Evolutionary conservation across 2,113 vertebrate species (phyloP).

Genomic region (Alligator mississippiensis): DNA sequence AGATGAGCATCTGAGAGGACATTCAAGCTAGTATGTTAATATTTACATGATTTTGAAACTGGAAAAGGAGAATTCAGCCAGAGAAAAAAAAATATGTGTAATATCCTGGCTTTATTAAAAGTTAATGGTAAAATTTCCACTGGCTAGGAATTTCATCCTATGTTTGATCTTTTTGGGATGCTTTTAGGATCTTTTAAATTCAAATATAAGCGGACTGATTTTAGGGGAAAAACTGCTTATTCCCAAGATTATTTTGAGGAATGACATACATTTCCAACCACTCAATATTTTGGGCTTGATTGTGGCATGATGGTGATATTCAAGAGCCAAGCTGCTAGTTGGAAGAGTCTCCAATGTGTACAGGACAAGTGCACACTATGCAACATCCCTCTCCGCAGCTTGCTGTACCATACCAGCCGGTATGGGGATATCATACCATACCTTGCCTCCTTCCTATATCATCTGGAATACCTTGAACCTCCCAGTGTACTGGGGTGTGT

Average conservation of each 20-base stretch:
- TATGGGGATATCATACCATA: background rate
- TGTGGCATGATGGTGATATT: background rate
- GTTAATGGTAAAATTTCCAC: background rate
- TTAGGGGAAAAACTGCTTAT: background rate
- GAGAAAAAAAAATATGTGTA: background rate
- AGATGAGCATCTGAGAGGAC: background rate
- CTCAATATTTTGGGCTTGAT: background rate
- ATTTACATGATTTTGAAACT: background rate
- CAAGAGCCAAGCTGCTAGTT: background rate
- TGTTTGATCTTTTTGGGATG: background rate
- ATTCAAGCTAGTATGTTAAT: background rate
- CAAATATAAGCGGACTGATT: background rate
- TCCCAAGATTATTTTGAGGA: background rate
- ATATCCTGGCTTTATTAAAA: background rate
- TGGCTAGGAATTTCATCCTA: background rate
- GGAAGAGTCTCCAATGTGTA: background rate
- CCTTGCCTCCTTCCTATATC: background rate
- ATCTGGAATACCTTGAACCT: background rate
- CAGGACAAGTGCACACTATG: background rate
- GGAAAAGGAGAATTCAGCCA: background rate
- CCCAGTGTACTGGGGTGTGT: rapidly evolving
- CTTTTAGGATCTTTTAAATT: background rate
- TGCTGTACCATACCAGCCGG: background rate
- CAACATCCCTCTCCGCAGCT: background rate
- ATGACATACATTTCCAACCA: background rate